A percentile compares a stretch with the other conserved stretches of the same genome.
Conservation (phyloP, 2,888 invertebrate genomes). For the Spilarctia lutea region DNA sequence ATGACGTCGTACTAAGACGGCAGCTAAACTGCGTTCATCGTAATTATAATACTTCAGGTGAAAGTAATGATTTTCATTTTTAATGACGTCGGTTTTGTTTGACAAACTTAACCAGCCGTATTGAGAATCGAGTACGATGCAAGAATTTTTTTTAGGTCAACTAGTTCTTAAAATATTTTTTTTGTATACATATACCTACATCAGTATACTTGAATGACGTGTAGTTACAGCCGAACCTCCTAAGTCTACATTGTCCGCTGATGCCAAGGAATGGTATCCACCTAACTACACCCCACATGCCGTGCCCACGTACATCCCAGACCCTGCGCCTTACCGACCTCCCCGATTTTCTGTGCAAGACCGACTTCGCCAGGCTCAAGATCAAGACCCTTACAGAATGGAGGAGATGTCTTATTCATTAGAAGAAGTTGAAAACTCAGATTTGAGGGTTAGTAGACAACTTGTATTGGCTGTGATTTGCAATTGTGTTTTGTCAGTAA, state of each 20-base stretch:
- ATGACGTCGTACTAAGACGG: constrained; percentile 70
- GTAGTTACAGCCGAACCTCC: constrained; percentile 65
- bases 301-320: constrained; percentile 65
- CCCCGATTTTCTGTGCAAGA: constrained; percentile 81
- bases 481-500: constrained; percentile 3
- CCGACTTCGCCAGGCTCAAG: constrained; percentile 80
- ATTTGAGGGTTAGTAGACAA: constrained; percentile 69
- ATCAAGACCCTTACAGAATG: constrained; percentile 77
- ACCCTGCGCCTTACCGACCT: constrained; percentile 70
- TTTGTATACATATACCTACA: neutral
- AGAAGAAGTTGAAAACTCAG: constrained; percentile 78
- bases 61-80: constrained; percentile 83
- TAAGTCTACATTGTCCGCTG: constrained; percentile 84
- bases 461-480: neutral
- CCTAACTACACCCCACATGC: constrained; percentile 79
- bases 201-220: neutral
- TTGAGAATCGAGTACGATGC: constrained; percentile 51
- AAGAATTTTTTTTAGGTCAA: constrained; percentile 55
- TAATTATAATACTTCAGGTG: constrained; percentile 76
- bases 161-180: constrained; percentile 24
- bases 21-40: constrained; percentile 67
- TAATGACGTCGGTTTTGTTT: constrained; percentile 78
- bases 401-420: constrained; percentile 78
- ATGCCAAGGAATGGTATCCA: constrained; percentile 88
- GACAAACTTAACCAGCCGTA: constrained; percentile 66